Evolutionary conservation across 1,140 invertebrate species (phyloP), one percentile per base, ranked within the genome.

Genomic region (Bradynema listronoti): DNA sequence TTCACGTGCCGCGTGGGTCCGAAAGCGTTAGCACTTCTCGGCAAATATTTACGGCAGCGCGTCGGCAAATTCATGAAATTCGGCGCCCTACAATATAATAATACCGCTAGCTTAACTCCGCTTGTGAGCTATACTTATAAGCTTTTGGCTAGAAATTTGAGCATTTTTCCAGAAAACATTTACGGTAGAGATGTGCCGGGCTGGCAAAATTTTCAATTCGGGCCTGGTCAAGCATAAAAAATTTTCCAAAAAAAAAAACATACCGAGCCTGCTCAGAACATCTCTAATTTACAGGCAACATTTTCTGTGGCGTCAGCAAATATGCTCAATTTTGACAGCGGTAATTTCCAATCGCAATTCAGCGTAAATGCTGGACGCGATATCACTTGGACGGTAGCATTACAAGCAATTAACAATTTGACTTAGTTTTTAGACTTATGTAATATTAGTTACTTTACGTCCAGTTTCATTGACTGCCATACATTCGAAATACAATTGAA

Each of bases 21-120:
- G 3, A 50, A 29, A 50, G 47, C 47, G 9, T 50, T 50, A 19
- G 27, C 29, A 50, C n/a, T 50, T 2, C 27, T 50, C 27, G 19
- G 16, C 16, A 60, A 71, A 33, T 72, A 72, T 41, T 49, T 72
- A 30, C 55, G 62, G 39, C 61, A 72, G 16, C 73, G 73, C n/a
- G 75, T 78, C 25, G 19, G 39, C 4, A 70, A 70, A 46, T 78
- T 75, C 43, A 72, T 78, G 58, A 56, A 67, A 27, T 68, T 65
- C 41, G 71, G 69, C 32, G 68, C 75, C 14, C 34, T 75, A 32
- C 42, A 55, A 19, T 75, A 65, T 50, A 75, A 75, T 61, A 61
- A 72, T 25, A 72, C 59, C 16, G 65, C 76, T 11, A 58, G 66
- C 5, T 67, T 65, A 36, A 65, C 45, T 22, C 63, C 43, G 22